Evolutionary conservation across 2,888 invertebrate species (phyloP).

Genomic region (Tachina lurida): DNA sequence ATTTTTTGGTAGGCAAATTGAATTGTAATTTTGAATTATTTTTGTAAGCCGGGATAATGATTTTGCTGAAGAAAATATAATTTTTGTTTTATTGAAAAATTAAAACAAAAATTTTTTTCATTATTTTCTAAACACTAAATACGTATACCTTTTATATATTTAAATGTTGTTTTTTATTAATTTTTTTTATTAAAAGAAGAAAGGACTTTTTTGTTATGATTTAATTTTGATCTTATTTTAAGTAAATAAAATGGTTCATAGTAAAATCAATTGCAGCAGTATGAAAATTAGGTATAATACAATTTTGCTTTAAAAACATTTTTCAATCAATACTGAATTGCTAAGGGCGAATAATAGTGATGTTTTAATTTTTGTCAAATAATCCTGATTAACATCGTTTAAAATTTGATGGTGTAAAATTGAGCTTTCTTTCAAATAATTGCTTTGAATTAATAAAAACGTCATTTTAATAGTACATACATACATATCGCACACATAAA

Average conservation of each 20-base stretch:
- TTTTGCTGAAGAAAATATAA: slow-evolving; percentile 44
- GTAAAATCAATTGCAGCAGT: background rate
- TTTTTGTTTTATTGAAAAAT: slow-evolving; percentile 33
- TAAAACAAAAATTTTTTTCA: slow-evolving; percentile 63
- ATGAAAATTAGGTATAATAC: background rate
- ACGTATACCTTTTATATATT: slow-evolving; percentile 58
- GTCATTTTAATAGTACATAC: no score
- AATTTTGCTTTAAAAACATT: background rate
- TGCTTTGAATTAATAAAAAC: no score
- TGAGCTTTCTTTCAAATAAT: no score
- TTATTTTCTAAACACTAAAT: slow-evolving; percentile 71
- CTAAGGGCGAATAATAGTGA: no score
- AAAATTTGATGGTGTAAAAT: no score
- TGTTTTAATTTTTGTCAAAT: no score
- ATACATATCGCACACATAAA: no score
- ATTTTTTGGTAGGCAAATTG: slow-evolving; percentile 70
- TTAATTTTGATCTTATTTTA: slow-evolving; percentile 39
- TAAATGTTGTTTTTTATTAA: slow-evolving; percentile 65
- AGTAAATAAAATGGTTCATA: slow-evolving; percentile 47
- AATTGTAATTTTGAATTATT: slow-evolving; percentile 64
- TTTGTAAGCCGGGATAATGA: slow-evolving; percentile 58
- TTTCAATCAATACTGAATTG: background rate
- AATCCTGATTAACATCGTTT: no score
- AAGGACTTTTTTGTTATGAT: slow-evolving; percentile 69
- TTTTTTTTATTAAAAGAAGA: slow-evolving; percentile 69